Base-by-base conservation (phyloP, 2,113 vertebrate species). In the Merops nubicus region DNA sequence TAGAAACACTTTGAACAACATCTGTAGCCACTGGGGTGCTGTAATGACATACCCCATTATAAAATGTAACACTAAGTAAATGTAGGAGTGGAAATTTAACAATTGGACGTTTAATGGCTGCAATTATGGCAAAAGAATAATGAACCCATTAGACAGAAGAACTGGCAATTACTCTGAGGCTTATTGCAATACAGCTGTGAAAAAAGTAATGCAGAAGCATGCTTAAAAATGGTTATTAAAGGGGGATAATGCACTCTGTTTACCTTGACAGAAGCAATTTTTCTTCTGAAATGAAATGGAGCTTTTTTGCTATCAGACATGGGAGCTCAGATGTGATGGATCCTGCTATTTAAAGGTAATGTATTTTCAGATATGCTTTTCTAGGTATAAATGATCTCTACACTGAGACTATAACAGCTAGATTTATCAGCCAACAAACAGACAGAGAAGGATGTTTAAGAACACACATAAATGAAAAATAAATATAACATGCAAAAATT, bases 111-210 rank as follows among this genome's bases (percentile, higher is more conserved):
- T 98, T 98, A 98, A 99, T 98, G 97, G 97, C 98, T 98, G 98
- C 98, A 98, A 98, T 99, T 99, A 99, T 97, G 97, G 98, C 87
- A 97, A 98, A 98, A 98, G 98, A 98, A 98, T 98, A 98, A 98
- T 98, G 98, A 98, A 98, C 97, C 98, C 98, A 98, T 98, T 98
- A 98, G 98, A 96, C 91, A 97, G 98, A 97, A 98, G 98, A 98
- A 97, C 97, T 98, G 97, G 98, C 98, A 98, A 98, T 98, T 98
- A 98, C 96, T 98, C 98, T 98, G 95, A 96, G 78, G 96, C 97
- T 98, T 98, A 98, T 98, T 98, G 98, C 97, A 98, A 98, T 98
- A 98, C 98, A 98, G 98, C 97, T 98, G 98, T 97, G 98, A 97
- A 97, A 96, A 98, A 98, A 98, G 97, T 98, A 97, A 98, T 98